Conservation (phyloP, 2,113 vertebrate genomes). For the Toxostoma redivivum region DNA sequence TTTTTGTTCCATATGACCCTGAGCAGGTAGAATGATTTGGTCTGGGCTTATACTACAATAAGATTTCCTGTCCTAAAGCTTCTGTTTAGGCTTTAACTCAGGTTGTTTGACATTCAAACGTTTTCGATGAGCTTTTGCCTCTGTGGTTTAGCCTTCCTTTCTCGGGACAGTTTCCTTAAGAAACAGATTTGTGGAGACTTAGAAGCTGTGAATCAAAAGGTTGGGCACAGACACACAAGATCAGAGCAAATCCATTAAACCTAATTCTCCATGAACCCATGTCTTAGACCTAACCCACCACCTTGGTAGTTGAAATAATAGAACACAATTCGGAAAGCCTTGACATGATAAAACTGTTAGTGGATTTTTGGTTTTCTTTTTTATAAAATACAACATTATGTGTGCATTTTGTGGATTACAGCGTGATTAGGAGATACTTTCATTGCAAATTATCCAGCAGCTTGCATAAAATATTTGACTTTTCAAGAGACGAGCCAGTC, state of each 20-base stretch:
- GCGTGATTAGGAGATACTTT: background rate
- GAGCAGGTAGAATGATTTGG: background rate
- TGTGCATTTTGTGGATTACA: background rate
- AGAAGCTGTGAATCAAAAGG: background rate
- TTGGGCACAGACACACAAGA: fast-evolving
- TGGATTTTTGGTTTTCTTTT: background rate
- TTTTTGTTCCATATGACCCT: background rate
- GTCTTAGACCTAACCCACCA: background rate
- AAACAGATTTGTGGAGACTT: background rate
- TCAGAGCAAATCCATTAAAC: background rate
- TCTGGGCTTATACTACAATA: background rate
- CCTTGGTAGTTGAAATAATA: background rate
- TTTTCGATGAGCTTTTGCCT: background rate
- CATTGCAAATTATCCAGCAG: background rate
- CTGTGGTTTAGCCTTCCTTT: background rate
- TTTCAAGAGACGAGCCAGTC: background rate
- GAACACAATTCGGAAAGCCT: background rate
- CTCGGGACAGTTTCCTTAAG: background rate
- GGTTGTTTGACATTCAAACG: background rate
- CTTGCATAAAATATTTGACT: background rate
- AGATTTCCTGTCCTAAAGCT: background rate
- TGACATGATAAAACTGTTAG: background rate
- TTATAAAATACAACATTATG: background rate
- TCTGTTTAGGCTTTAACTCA: background rate
- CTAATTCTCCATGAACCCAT: fast-evolving